Percentiles rank a stretch among this genome's conserved stretches.
phyloP scores from a whole-genome alignment of 2,888 invertebrate genomes.

The Eupithecia insigniata region DNA sequence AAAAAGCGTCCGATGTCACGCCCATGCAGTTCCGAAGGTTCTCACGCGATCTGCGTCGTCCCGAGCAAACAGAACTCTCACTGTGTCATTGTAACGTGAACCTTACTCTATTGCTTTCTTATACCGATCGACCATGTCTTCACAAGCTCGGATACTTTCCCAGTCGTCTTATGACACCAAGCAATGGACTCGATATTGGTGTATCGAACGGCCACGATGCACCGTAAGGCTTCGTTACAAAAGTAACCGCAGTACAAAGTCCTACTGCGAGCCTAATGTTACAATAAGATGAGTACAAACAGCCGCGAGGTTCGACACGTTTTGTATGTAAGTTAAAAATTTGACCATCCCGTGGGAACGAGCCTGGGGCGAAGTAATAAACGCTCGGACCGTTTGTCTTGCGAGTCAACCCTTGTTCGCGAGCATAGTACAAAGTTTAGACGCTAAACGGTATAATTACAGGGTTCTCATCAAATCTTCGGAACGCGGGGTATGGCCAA shows the following conservation, averaged over 20 bases:
- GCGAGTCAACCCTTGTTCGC: constrained; percentile 65
- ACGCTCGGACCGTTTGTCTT: constrained; percentile 79
- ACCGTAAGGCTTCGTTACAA: constrained; percentile 69
- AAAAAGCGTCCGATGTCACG: constrained; percentile 81
- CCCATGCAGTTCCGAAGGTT: constrained; percentile 80
- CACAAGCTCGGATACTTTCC: constrained; percentile 29
- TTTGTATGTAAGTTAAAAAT: constrained; percentile 73
- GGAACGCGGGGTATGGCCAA: constrained; percentile 56
- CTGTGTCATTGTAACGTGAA: constrained; percentile 66
- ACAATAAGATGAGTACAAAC: constrained; percentile 66
- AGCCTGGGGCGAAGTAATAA: constrained; percentile 76
- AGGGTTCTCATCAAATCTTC: constrained; percentile 54
- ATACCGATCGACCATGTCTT: constrained; percentile 53
- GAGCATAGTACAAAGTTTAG: constrained; percentile 53
- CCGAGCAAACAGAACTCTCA: constrained; percentile 75
- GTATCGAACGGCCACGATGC: constrained; percentile 53
- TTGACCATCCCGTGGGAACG: constrained; percentile 79
- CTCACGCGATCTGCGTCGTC: constrained; percentile 75
- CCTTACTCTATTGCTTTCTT: constrained; percentile 60
- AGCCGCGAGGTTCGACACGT: constrained; percentile 74
- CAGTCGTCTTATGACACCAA: constrained; percentile 42
- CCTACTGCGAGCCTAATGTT: constrained; percentile 62
- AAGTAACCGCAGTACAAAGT: constrained; percentile 61
- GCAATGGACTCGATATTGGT: constrained; percentile 53
- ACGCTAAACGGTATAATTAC: constrained; percentile 72